phyloP scores from a whole-genome alignment of 2,888 invertebrate genomes.

The Drosophila stalkeri region DNA sequence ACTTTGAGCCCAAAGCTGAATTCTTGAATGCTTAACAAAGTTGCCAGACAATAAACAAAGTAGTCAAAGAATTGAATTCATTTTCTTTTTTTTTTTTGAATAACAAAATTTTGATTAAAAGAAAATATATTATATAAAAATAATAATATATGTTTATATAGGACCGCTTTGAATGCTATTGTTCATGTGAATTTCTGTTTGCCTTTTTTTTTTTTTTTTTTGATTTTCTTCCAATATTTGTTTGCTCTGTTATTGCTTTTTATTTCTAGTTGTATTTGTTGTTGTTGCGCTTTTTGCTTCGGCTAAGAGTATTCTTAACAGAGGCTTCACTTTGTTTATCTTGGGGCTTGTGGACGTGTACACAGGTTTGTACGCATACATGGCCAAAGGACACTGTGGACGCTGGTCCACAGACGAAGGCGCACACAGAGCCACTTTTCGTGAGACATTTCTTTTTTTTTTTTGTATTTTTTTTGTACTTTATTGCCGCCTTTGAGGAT shows the following conservation, averaged over 20 bases:
- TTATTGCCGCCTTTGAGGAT: conserved; percentile 10
- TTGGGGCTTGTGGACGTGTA: conserved; percentile 32
- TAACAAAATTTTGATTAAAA: not conserved
- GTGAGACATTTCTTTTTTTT: conserved; percentile 45
- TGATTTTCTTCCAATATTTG: not conserved
- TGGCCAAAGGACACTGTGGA: conserved; percentile 15
- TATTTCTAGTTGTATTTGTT: not conserved
- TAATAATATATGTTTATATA: conserved; percentile 4
- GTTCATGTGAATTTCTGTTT: not conserved
- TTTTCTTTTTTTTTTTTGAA: no score
- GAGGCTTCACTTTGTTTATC: conserved; percentile 36
- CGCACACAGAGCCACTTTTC: conserved; percentile 37
- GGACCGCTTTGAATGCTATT: not conserved
- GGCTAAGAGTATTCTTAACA: conserved; percentile 7
- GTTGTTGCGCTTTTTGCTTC: not conserved
- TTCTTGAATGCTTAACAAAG: no score
- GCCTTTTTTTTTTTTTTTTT: not conserved
- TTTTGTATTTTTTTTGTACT: not conserved
- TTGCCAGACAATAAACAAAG: not conserved
- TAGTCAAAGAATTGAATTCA: not conserved
- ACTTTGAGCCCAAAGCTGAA: no score
- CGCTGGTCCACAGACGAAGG: not conserved
- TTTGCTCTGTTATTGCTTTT: not conserved
- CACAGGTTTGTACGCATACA: conserved; percentile 22
- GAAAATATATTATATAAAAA: not conserved